These are phyloP conservation scores for Nomada lathburiana DNA, from an alignment of 2,888 invertebrate species.

Conservation along the genomic window DNA sequence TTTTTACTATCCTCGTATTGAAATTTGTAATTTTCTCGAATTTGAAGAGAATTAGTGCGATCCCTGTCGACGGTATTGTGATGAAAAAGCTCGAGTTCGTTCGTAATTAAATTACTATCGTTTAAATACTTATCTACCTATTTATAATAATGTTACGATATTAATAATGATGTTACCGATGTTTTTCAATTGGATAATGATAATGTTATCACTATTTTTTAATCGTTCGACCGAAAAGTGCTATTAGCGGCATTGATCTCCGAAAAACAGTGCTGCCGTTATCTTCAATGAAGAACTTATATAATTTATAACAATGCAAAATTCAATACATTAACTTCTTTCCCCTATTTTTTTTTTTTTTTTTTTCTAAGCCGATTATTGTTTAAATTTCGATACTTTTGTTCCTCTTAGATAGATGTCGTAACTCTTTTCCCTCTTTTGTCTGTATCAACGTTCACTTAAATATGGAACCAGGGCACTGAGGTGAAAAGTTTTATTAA, in stretches of 20 bases:
- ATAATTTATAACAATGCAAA: slow-evolving; percentile 37
- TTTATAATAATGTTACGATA: slow-evolving; percentile 19
- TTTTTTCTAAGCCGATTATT: slow-evolving; percentile 28
- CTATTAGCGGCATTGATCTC: slow-evolving; percentile 68
- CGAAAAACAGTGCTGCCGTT: slow-evolving; percentile 57
- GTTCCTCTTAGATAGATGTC: slow-evolving; percentile 66
- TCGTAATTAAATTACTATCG: slow-evolving; percentile 16
- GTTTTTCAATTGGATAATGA: slow-evolving; percentile 8
- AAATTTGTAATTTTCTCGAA: too few species aligned
- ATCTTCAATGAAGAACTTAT: slow-evolving; percentile 44
- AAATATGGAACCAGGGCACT: slow-evolving; percentile 59
- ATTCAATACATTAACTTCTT: slow-evolving; percentile 22
- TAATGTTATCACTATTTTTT: slow-evolving; percentile 39
- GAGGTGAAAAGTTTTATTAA: slow-evolving; percentile 71
- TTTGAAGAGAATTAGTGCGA: neutral
- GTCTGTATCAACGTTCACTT: slow-evolving; percentile 64
- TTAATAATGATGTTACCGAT: slow-evolving; percentile 17
- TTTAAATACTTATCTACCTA: slow-evolving; percentile 34
- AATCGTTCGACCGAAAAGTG: slow-evolving; percentile 63
- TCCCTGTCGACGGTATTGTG: slow-evolving; percentile 30
- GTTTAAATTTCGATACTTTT: slow-evolving; percentile 56
- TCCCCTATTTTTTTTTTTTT: slow-evolving; percentile 6
- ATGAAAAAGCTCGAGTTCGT: slow-evolving; percentile 25
- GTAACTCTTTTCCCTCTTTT: slow-evolving; percentile 32
- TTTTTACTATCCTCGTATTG: too few species aligned